Evolutionary conservation across 1,140 invertebrate species (phyloP).

Genomic region (Lepidurus couesii): DNA sequence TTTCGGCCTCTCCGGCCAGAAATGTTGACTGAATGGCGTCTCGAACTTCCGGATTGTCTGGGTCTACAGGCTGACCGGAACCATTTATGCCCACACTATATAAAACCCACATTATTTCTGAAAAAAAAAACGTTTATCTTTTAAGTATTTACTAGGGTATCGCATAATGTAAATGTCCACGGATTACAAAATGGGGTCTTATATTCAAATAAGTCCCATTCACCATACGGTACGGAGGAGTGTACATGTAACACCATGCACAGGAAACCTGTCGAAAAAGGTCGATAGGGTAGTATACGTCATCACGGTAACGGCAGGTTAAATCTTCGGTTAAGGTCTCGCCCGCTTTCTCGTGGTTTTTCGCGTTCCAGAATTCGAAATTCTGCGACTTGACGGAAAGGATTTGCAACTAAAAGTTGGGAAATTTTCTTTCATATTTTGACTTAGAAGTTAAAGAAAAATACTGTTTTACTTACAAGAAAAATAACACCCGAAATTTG

Average conservation of each 20-base stretch:
- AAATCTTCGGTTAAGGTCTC: neutral
- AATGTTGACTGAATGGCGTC: conserved; percentile 1
- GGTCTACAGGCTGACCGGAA: neutral
- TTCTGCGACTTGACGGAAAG: neutral
- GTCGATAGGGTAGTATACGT: conserved; percentile 23
- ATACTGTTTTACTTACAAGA: neutral
- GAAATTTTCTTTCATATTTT: neutral
- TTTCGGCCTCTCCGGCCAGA: conserved; percentile 3
- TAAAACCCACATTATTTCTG: neutral
- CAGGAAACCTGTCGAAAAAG: conserved; percentile 16
- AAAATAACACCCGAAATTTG: neutral
- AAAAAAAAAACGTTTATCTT: neutral
- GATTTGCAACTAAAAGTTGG: neutral
- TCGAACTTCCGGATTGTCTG: neutral
- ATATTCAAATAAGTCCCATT: neutral
- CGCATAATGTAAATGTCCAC: neutral
- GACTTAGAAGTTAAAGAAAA: neutral
- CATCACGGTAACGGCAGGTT: conserved; percentile 22
- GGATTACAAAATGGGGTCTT: neutral
- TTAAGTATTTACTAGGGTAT: neutral
- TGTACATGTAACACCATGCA: conserved; percentile 23
- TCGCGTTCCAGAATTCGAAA: neutral
- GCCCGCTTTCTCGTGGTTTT: neutral
- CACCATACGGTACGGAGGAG: conserved; percentile 23
- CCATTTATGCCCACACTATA: conserved; percentile 12